These are phyloP conservation scores for Trachelus tabidus DNA, from an alignment of 2,888 invertebrate species.

Conservation along the genomic window DNA sequence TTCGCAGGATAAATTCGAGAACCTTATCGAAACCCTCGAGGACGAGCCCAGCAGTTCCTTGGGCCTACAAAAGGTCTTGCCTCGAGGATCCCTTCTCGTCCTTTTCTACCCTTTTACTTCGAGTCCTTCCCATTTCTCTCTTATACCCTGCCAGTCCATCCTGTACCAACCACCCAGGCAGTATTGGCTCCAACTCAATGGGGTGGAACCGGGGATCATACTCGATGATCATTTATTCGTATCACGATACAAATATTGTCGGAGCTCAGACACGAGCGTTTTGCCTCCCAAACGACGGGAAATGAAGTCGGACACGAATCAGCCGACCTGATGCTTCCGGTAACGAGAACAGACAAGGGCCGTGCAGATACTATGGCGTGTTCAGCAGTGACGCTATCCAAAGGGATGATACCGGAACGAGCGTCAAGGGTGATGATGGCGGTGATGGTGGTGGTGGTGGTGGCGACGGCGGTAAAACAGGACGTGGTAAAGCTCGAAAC, in stretches of 20 bases:
- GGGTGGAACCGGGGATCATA: background rate
- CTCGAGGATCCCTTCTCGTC: background rate
- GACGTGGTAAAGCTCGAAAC: slow-evolving; percentile 12
- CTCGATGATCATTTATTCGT: background rate
- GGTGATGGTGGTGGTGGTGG: background rate
- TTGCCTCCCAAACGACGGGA: background rate
- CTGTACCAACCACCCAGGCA: background rate
- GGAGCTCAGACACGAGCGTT: background rate
- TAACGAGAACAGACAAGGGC: background rate
- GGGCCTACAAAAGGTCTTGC: background rate
- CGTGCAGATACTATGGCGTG: background rate
- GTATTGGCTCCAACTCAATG: background rate
- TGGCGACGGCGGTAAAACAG: slow-evolving; percentile 5
- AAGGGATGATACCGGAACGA: background rate
- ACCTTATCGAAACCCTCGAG: background rate
- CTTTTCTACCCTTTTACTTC: background rate
- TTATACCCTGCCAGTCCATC: background rate
- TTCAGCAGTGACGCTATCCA: background rate
- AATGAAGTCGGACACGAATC: background rate
- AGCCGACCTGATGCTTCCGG: background rate
- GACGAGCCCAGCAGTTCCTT: background rate
- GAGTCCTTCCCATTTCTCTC: background rate
- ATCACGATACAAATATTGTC: background rate
- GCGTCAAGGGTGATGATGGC: background rate
- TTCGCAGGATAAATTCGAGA: background rate